Evolutionary conservation across 1,140 invertebrate genomes (phyloP).

Genomic region (Hycleus cichorii): DNA sequence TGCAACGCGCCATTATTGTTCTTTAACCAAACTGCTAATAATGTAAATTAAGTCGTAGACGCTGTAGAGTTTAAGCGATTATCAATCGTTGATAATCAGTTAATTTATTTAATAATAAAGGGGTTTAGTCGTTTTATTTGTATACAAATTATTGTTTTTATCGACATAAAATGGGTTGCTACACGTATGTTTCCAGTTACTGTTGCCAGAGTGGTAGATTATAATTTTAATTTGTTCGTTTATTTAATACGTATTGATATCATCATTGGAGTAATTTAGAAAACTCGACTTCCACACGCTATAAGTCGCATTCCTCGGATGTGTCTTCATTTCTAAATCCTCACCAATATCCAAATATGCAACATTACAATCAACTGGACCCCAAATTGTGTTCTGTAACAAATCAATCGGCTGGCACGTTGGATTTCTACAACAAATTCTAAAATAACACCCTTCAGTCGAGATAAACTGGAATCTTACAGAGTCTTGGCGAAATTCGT

Average conservation of each 20-base stretch:
- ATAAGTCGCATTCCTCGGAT: neutral
- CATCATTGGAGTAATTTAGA: neutral
- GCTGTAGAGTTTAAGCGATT: too few relatives aligned
- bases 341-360: neutral
- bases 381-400: slow-evolving; percentile 7
- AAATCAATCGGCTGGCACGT: neutral
- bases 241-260: neutral
- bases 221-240: too few relatives aligned
- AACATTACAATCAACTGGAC: neutral
- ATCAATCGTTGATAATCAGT: too few relatives aligned
- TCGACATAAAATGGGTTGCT: too few relatives aligned
- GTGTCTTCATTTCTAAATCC: neutral
- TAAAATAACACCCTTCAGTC: neutral
- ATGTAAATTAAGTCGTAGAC: too few relatives aligned
- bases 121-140: too few relatives aligned
- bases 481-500: slow-evolving; percentile 14
- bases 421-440: slow-evolving; percentile 4
- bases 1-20: too few relatives aligned
- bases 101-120: too few relatives aligned
- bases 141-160: too few relatives aligned
- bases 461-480: neutral
- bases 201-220: too few relatives aligned
- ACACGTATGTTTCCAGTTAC: too few relatives aligned
- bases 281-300: neutral
- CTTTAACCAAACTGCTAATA: too few relatives aligned